These are phyloP conservation scores for Nemotelus pantherinus DNA, from an alignment of 2,888 invertebrate genomes.

Conservation along the genomic window DNA sequence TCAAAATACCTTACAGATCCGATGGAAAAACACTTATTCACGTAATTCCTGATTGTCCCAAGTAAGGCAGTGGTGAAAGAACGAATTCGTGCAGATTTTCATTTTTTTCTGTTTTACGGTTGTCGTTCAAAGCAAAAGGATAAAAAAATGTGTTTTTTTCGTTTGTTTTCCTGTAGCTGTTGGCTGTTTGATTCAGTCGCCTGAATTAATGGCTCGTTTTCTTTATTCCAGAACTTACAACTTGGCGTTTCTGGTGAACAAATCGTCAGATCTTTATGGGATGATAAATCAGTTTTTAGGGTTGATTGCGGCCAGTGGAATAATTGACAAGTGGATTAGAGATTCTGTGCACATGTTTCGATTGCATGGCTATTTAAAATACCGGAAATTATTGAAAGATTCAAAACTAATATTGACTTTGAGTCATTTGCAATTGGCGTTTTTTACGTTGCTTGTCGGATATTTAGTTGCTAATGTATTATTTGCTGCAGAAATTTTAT, in stretches of 20 bases:
- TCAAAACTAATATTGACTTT: conserved; percentile 45
- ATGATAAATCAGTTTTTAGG: conserved; percentile 49
- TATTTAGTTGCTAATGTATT: neutral
- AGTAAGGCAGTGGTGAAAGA: conserved; percentile 32
- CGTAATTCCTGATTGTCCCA: conserved; percentile 51
- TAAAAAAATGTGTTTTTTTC: neutral
- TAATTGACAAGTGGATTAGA: conserved; percentile 51
- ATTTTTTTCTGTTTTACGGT: neutral
- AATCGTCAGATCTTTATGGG: conserved; percentile 51
- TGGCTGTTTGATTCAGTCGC: neutral
- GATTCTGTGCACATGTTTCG: conserved; percentile 47
- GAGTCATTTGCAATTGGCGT: conserved; percentile 50
- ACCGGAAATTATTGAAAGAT: conserved; percentile 34
- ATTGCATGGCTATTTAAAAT: conserved; percentile 44
- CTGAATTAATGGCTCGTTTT: no score
- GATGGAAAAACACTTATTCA: conserved; percentile 49
- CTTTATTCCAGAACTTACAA: conserved; percentile 47
- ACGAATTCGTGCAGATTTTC: neutral
- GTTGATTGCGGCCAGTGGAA: conserved; percentile 47
- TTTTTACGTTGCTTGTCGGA: conserved; percentile 47
- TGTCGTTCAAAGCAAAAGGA: conserved; percentile 1
- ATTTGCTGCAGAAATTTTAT: conserved; percentile 25
- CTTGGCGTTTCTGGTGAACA: conserved; percentile 51
- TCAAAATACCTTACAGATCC: conserved; percentile 41
- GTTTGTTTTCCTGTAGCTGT: neutral